Base-by-base conservation (phyloP, 2,888 invertebrate species). In the Odontocolon sp. region DNA sequence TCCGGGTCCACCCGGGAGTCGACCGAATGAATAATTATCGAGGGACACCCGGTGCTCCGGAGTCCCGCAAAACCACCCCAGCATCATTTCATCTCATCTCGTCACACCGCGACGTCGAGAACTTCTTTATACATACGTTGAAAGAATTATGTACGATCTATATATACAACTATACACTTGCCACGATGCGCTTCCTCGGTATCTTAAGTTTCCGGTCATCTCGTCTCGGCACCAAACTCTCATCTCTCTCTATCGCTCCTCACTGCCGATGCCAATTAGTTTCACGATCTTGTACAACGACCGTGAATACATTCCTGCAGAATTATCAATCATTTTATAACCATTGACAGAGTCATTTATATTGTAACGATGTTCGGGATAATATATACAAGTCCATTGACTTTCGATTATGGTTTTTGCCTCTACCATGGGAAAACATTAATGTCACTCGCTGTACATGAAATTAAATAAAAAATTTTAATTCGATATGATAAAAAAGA, bases 11-110 rank as follows among this genome's bases (percentile, higher is more conserved):
- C 77, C 83, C 83, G 82, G 82, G 82, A 86, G 84, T 84, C 82
- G 82, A 81, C 72, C 82, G 86, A 85, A 86, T 87, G 86, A 87
- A 87, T 87, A 87, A 87, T 87, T 87, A 87, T 85, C 86, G 83
- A 87, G 85, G 84, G 82, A 82, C 84, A 84, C 80, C 81, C 83
- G 77, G 75, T 67, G 69, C 68, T 77, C 71, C 77, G 42, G 64
- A 50, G 63, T 56, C 63, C 54, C 28, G 18, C 40, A 21, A 6
- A 38, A 42, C 45, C 47, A 9, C 11, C 59, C 67, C 68, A 71
- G 64, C 56, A 23, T 38, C 50, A 61, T 57, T 63, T 42, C 77
- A 59, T 77, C 67, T 73, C 77, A 61, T 77, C 73, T 74, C 69
- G 64, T 74, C 77, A 70, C 69, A 56, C 59, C 61, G 21, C 11